These are phyloP conservation scores for Sclerodermus sp. DNA, from an alignment of 2,888 invertebrate species.

Conservation along the genomic window DNA sequence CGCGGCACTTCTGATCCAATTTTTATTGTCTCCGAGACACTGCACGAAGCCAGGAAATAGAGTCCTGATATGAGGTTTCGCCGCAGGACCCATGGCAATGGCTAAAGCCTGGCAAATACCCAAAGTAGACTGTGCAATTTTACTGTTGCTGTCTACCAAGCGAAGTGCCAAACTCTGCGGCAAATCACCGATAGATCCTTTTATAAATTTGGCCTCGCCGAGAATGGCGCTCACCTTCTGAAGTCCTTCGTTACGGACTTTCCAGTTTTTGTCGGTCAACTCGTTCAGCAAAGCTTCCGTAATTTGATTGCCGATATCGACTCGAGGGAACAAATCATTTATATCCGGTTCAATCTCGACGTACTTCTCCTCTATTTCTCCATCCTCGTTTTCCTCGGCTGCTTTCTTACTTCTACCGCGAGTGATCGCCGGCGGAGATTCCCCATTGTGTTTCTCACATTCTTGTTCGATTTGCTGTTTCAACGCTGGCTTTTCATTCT, in stretches of 20 bases:
- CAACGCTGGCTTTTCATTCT: conserved; percentile 82
- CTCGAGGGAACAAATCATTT: conserved; percentile 72
- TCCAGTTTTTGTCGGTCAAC: conserved; percentile 91
- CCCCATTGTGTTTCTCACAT: conserved; percentile 68
- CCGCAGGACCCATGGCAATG: conserved; percentile 78
- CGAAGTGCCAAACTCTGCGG: conserved; percentile 78
- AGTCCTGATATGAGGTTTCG: conserved; percentile 76
- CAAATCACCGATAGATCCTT: conserved; percentile 80
- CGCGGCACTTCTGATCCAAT: conserved; percentile 78
- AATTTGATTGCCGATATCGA: conserved; percentile 81
- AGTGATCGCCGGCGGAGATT: conserved; percentile 36
- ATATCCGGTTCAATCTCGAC: conserved; percentile 60
- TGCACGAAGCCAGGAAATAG: conserved; percentile 83
- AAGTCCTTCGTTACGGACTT: conserved; percentile 65
- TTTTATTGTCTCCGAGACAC: conserved; percentile 70
- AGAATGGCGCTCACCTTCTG: conserved; percentile 71
- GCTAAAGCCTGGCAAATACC: conserved; percentile 82
- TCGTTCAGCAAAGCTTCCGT: conserved; percentile 80
- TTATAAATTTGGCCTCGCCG: conserved; percentile 77
- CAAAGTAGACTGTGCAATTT: conserved; percentile 82
- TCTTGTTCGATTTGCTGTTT: conserved; percentile 84
- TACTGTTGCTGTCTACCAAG: conserved; percentile 88
- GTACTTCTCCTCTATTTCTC: conserved; percentile 50
- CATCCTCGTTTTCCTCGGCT: conserved; percentile 55
- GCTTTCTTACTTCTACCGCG: conserved; percentile 39